Conservation (phyloP, 2,113 vertebrate species). For the Sclerurus mexicanus region DNA sequence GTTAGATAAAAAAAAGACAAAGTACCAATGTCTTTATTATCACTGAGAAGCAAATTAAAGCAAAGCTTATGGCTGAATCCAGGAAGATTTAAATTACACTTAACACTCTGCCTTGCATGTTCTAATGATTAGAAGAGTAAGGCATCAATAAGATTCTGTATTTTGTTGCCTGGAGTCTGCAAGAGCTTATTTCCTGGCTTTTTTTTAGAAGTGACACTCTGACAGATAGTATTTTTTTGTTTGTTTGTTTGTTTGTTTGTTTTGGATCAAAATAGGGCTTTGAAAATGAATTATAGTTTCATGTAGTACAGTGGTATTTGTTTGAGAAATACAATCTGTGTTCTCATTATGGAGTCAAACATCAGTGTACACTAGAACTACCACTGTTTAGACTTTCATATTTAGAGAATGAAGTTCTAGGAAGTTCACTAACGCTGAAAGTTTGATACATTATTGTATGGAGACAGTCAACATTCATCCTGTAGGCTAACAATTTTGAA, state of each 20-base stretch:
- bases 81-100: background rate
- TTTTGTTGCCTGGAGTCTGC: background rate
- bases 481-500: background rate
- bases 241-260: too few relatives aligned
- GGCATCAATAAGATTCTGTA: background rate
- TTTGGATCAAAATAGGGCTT: background rate
- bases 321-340: background rate
- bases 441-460: background rate
- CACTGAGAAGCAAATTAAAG: background rate
- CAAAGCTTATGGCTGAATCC: background rate
- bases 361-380: background rate
- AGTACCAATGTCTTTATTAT: background rate
- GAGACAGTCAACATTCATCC: background rate
- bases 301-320: background rate
- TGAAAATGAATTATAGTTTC: background rate
- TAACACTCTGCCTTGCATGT: rapidly evolving
- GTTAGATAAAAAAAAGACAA: background rate
- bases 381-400: background rate
- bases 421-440: background rate
- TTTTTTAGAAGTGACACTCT: background rate
- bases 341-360: background rate
- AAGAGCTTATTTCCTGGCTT: background rate
- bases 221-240: background rate
- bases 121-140: background rate
- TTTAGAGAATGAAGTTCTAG: background rate